Conservation (phyloP, 2,113 vertebrate species). For the Potamarius usumacintae region DNA sequence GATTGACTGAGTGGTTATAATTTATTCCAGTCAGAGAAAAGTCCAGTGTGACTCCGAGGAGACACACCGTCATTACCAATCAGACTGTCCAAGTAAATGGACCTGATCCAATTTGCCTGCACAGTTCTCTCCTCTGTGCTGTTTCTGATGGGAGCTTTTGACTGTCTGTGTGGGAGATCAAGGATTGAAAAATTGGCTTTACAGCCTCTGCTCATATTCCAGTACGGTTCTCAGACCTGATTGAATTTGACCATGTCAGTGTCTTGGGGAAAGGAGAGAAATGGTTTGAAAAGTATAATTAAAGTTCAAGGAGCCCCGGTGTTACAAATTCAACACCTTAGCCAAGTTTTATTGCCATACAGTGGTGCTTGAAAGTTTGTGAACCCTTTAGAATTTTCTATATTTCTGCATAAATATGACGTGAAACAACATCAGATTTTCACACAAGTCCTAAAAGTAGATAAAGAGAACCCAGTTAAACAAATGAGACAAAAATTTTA, state of each 20-base stretch:
- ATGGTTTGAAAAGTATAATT: neutral
- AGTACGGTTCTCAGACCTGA: neutral
- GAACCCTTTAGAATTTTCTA: no score
- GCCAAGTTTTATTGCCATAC: neutral
- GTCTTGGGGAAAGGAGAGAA: neutral
- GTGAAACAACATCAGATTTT: no score
- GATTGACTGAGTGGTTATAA: neutral
- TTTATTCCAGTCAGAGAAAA: slow-evolving; percentile 15
- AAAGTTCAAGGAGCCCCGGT: neutral
- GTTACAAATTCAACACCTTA: neutral
- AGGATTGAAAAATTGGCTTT: neutral
- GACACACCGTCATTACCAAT: neutral
- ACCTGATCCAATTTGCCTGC: slow-evolving; percentile 5
- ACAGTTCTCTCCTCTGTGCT: neutral
- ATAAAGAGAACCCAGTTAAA: no score
- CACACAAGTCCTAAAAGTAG: no score
- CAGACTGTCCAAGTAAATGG: slow-evolving; percentile 7
- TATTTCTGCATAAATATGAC: no score
- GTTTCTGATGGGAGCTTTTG: neutral
- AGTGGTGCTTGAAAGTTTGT: no score
- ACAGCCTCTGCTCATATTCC: slow-evolving; percentile 9
- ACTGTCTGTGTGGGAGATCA: neutral
- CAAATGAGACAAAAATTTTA: no score
- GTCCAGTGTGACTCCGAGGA: neutral
- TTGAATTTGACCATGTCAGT: neutral